A percentile compares a stretch with the other conserved stretches of the same genome.
These are phyloP conservation scores for Palaemon carinicauda DNA, from an alignment of 1,140 invertebrate genomes.

Conservation along the genomic window DNA sequence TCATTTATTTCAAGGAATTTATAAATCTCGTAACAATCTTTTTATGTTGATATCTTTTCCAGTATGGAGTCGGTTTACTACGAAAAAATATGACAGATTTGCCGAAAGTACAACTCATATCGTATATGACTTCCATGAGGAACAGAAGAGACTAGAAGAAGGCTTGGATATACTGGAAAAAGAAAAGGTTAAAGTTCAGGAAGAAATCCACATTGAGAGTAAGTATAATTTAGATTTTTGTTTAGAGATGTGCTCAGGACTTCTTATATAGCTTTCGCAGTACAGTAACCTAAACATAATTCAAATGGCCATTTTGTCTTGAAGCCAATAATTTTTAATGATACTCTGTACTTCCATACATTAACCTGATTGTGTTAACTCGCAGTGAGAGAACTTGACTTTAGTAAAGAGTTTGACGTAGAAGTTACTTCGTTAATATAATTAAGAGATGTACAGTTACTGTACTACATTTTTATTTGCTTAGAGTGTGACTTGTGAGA, in stretches of 20 bases:
- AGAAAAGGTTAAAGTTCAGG: neutral
- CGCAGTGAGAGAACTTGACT: too few relatives aligned
- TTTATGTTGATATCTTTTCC: neutral
- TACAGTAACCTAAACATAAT: neutral
- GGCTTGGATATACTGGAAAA: slow-evolving; percentile 7
- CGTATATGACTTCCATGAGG: slow-evolving; percentile 39
- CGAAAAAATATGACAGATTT: slow-evolving; percentile 21
- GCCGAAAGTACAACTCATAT: neutral
- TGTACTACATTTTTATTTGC: too few relatives aligned
- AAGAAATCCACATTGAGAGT: neutral
- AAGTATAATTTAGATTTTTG: neutral
- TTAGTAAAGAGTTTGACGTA: too few relatives aligned
- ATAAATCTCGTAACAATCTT: too few relatives aligned
- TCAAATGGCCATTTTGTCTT: too few relatives aligned
- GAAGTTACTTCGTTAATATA: too few relatives aligned
- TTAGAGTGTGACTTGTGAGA: too few relatives aligned
- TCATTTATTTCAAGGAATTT: too few relatives aligned
- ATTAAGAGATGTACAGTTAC: too few relatives aligned
- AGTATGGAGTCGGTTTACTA: neutral
- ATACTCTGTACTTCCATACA: too few relatives aligned
- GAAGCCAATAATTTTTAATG: too few relatives aligned
- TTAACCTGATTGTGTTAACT: too few relatives aligned
- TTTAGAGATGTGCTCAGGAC: neutral
- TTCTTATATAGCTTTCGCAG: neutral
- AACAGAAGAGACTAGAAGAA: slow-evolving; percentile 5